Base-by-base conservation (phyloP, 2,888 invertebrate genomes). In the Apamea monoglypha region DNA sequence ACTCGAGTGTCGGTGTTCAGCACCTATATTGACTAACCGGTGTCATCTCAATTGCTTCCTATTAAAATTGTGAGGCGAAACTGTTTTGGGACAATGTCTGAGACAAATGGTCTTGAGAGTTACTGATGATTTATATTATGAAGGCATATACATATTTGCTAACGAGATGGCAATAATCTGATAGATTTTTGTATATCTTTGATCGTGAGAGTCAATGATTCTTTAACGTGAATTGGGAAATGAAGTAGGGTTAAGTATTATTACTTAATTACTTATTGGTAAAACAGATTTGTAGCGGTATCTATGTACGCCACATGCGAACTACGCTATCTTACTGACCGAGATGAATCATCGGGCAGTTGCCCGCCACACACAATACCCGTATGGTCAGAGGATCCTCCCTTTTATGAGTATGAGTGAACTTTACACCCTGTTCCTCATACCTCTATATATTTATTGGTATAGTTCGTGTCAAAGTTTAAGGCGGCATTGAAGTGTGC, bases 31-130 rank as follows among this genome's bases (percentile, higher is more conserved):
- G 81, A 86, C 74, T 75, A 80, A 80, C 74, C 74, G 74, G 66
- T 76, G 79, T 78, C 79, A 79, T 82, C 86, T 72, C 81, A 86
- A 85, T 88, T 80, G 83, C 83, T 87, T 85, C 77, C 84, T 76
- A 86, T 86, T 87, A 75, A 76, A 56, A 81, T 66, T 66, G 68
- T 56, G 68, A 72, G 56, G 21, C 59, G 68, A 77, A 83, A 86
- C 81, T 81, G 86, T 79, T 86, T 86, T 81, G 85, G 81, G 81
- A 84, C 84, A 73, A 72, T 36, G 74, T 75, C 73, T 16, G 73
- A 77, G 85, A 85, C 73, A 85, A 85, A 85, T 85, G 80, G 85
- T 44, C 21, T 74, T 70, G 76, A 56, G 69, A 76, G 75, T 68
- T 56, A 47, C 63, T 36, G 40, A 53, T 80, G 77, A 77, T 85